Evolutionary conservation across 2,797 vertebrate genomes (phyloP).

Genomic region (Spinus pinus): DNA sequence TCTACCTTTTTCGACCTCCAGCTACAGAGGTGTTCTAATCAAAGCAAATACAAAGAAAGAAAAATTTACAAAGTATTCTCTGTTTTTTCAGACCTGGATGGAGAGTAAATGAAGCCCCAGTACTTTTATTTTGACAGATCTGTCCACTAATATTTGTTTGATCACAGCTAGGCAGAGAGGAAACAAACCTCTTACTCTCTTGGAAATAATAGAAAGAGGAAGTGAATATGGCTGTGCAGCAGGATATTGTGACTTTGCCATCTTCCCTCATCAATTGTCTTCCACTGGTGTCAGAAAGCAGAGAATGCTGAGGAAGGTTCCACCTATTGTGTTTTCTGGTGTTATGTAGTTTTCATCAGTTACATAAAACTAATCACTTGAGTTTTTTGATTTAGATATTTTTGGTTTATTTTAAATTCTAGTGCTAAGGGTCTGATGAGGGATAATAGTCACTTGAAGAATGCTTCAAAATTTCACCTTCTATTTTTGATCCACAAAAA

Average conservation of each 20-base stretch:
- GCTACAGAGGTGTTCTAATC: neutral
- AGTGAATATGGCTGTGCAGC: neutral
- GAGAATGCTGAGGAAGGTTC: neutral
- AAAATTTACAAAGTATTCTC: neutral
- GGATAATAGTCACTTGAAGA: neutral
- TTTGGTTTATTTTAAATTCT: neutral
- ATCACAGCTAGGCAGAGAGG: neutral
- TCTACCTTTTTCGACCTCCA: accelerated
- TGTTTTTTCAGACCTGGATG: neutral
- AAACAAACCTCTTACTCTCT: neutral
- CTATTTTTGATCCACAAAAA: neutral
- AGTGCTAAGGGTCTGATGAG: neutral
- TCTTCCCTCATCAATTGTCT: neutral
- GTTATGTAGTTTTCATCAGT: accelerated
- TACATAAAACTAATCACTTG: neutral
- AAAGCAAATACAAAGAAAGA: neutral
- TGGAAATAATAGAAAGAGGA: neutral
- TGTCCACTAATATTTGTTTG: neutral
- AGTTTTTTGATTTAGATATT: neutral
- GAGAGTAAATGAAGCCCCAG: neutral
- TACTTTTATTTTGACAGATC: neutral
- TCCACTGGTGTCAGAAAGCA: neutral
- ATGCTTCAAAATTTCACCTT: neutral
- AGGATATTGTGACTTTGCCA: neutral
- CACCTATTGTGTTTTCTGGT: neutral